Percentiles rank a stretch among this genome's conserved stretches.
Evolutionary conservation across 2,113 vertebrate species (phyloP).

Genomic region (Hippocampus zosterae): DNA sequence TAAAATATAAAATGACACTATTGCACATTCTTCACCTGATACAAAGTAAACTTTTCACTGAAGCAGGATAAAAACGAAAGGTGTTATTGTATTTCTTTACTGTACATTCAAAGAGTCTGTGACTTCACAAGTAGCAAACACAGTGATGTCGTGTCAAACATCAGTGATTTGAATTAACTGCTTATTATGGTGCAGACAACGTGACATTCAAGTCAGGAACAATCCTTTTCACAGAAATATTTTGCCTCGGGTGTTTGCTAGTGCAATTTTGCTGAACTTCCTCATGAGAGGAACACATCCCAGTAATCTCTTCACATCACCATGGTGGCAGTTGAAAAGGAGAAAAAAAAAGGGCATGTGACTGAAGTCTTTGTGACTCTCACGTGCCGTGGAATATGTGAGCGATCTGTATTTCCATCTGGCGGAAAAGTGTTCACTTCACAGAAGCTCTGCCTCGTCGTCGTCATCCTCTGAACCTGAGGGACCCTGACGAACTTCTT

Average conservation of each 20-base stretch:
- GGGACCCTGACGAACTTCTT: conserved; percentile 95
- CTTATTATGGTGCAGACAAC: conserved; percentile 8
- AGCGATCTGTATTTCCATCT: neutral
- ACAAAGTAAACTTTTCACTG: conserved; percentile 9
- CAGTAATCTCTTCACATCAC: conserved; percentile 6
- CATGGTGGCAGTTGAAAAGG: neutral
- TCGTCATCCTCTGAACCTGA: conserved; percentile 94
- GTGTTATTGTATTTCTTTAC: conserved; percentile 45
- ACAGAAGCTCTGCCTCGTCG: conserved; percentile 89
- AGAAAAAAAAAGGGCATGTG: conserved; percentile 5
- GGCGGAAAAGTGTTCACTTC: conserved; percentile 31
- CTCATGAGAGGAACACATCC: conserved; percentile 14
- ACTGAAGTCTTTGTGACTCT: neutral
- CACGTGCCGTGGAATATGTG: neutral
- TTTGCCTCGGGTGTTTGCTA: conserved; percentile 16
- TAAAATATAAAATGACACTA: neutral
- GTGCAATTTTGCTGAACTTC: conserved; percentile 5
- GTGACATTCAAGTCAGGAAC: conserved; percentile 5
- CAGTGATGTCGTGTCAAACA: neutral
- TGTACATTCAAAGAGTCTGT: conserved; percentile 9
- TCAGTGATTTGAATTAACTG: neutral
- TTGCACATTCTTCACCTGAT: neutral
- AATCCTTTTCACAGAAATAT: conserved; percentile 5
- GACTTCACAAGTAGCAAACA: conserved; percentile 4
- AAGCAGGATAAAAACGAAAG: conserved; percentile 15